Conservation (phyloP, 2,888 invertebrate species). For the Pseudoips prasinana region DNA sequence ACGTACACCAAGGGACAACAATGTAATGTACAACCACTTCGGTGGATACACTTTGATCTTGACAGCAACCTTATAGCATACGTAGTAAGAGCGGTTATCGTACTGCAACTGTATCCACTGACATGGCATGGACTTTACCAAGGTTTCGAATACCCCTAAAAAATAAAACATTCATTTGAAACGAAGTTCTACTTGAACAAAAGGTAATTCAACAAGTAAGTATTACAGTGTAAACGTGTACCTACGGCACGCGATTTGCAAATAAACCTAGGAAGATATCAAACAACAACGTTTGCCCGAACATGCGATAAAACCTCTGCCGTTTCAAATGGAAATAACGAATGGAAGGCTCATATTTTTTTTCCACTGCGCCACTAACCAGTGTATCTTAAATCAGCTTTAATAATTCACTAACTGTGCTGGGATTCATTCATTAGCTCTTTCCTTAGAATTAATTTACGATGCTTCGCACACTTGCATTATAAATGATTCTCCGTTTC, state of each 20-base stretch:
- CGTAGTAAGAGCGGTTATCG: no score
- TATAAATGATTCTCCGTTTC: no score
- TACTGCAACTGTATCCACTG: no score
- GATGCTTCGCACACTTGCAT: no score
- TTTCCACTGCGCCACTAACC: conserved; percentile 39
- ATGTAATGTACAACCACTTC: conserved; percentile 28
- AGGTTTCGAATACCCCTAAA: conserved; percentile 29
- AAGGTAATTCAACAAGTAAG: conserved; percentile 68
- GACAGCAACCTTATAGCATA: no score
- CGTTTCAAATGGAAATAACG: conserved; percentile 66
- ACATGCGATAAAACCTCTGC: conserved; percentile 68
- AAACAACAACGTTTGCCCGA: conserved; percentile 57
- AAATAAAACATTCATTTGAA: conserved; percentile 36
- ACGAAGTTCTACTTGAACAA: conserved; percentile 47
- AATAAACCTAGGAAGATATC: conserved; percentile 77
- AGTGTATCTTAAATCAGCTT: conserved; percentile 42
- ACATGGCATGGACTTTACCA: no score
- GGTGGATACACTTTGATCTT: no score
- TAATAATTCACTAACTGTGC: conserved; percentile 35
- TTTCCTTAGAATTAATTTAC: no score
- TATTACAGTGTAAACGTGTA: conserved; percentile 55
- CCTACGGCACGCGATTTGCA: conserved; percentile 70
- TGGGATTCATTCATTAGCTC: no score
- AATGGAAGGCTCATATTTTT: conserved; percentile 56
- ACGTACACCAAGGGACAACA: conserved; percentile 26